Evolutionary conservation across 2,888 invertebrate species (phyloP).

Genomic region (Dasysyrphus albostriatus): DNA sequence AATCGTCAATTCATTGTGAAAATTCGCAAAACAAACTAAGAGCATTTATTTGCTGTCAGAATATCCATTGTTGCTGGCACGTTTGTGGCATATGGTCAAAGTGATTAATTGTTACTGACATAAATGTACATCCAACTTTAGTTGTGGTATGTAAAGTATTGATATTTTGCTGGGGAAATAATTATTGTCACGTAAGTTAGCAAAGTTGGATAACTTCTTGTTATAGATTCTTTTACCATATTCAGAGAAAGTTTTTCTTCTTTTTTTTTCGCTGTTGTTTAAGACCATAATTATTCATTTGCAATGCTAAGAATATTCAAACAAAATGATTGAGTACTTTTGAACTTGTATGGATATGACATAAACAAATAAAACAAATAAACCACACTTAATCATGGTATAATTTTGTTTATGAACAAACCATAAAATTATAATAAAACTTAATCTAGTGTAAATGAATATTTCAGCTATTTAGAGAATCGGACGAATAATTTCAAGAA

Average conservation of each 20-base stretch:
- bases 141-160: neutral
- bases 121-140: conserved; percentile 28
- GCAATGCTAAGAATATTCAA: neutral
- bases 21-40: neutral
- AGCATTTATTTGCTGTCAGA: conserved; percentile 35
- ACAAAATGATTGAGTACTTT: neutral
- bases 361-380: neutral
- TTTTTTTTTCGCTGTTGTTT: neutral
- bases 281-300: neutral
- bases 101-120: conserved; percentile 43
- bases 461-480: too few species aligned
- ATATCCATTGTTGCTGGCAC: conserved; percentile 42
- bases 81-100: conserved; percentile 49
- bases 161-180: neutral
- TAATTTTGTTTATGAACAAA: too few species aligned
- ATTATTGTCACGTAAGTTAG: conserved; percentile 5
- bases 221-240: conserved; percentile 16
- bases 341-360: neutral
- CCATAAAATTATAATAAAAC: too few species aligned
- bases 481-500: too few species aligned
- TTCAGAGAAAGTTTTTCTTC: conserved; percentile 10
- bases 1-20: conserved; percentile 45
- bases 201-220: neutral
- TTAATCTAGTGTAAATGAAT: too few species aligned
- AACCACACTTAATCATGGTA: neutral